phyloP scores from a whole-genome alignment of 2,888 invertebrate species.

The Coleophora flavipennella region DNA sequence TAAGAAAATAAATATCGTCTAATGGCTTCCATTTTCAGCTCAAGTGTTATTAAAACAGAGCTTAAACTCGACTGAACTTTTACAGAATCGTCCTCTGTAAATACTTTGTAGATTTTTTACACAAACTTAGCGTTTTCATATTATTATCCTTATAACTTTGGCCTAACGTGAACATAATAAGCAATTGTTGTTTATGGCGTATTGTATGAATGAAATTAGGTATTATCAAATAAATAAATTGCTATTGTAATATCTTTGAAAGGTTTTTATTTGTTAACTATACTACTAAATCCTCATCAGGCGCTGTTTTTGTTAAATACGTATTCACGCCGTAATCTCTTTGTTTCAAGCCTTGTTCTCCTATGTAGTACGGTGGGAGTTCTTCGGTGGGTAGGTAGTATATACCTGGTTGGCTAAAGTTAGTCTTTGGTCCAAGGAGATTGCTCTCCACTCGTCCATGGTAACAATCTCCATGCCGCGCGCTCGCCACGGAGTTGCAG shows the following conservation, averaged over 20 bases:
- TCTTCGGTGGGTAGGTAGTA: constrained; percentile 49
- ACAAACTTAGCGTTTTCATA: constrained; percentile 22
- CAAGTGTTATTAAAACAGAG: constrained; percentile 22
- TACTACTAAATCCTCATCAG: constrained; percentile 40
- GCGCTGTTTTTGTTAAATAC: constrained; percentile 37
- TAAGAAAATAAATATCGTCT: constrained; percentile 5
- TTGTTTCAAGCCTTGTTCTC: constrained; percentile 33
- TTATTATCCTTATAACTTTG: constrained; percentile 12
- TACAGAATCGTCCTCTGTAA: constrained; percentile 3
- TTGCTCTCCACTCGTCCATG: constrained; percentile 27
- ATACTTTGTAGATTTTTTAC: constrained; percentile 38
- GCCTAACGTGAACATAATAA: constrained; percentile 41
- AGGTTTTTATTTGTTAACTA: constrained; percentile 19
- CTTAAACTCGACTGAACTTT: constrained; percentile 16
- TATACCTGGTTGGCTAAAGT: constrained; percentile 47
- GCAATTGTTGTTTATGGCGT: constrained; percentile 39
- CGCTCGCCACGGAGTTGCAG: constrained; percentile 39
- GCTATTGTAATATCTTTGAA: constrained; percentile 25
- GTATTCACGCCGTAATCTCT: constrained; percentile 33
- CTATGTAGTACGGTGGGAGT: constrained; percentile 39
- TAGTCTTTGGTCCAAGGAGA: constrained; percentile 42
- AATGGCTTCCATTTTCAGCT: constrained; percentile 49
- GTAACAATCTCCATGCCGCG: constrained; percentile 45
- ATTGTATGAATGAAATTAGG: constrained; percentile 36
- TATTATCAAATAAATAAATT: constrained; percentile 33